Evolutionary conservation across 2,888 invertebrate genomes (phyloP).

Genomic region (Stenodera caucasica): DNA sequence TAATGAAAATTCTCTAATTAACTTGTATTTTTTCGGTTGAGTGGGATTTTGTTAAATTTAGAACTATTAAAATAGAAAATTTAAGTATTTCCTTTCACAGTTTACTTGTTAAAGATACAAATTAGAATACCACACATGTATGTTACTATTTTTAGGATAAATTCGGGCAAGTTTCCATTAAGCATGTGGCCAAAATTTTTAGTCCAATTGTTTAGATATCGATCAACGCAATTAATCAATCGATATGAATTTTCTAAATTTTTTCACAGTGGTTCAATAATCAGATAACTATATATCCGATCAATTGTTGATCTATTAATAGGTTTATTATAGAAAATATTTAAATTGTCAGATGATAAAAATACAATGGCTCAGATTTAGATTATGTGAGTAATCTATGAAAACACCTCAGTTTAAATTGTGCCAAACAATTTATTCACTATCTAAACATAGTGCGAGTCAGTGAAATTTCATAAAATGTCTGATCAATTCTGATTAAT

Average conservation of each 20-base stretch:
- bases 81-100: conserved; percentile 32
- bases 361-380: conserved; percentile 22
- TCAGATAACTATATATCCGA: not conserved
- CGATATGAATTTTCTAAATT: not conserved
- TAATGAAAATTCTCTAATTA: not conserved
- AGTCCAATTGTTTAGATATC: not conserved
- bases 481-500: not conserved
- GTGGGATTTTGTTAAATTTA: not conserved
- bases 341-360: conserved; percentile 4
- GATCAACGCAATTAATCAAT: not conserved
- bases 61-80: conserved; percentile 7
- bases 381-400: conserved; percentile 18
- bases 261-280: not conserved
- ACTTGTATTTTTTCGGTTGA: not conserved
- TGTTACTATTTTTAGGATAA: conserved; percentile 44
- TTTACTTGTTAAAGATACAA: conserved; percentile 25
- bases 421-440: conserved; percentile 28
- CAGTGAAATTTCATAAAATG: too few species aligned
- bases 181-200: conserved; percentile 29
- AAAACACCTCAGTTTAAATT: conserved; percentile 20
- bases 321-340: not conserved
- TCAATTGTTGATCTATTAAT: not conserved
- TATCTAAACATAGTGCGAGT: conserved; percentile 19
- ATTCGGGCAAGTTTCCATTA: conserved; percentile 49
- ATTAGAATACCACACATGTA: conserved; percentile 34